A percentile compares a stretch with the other conserved stretches of the same genome.
phyloP scores from a whole-genome alignment of 2,888 invertebrate species.

The Pandemis heparana region DNA sequence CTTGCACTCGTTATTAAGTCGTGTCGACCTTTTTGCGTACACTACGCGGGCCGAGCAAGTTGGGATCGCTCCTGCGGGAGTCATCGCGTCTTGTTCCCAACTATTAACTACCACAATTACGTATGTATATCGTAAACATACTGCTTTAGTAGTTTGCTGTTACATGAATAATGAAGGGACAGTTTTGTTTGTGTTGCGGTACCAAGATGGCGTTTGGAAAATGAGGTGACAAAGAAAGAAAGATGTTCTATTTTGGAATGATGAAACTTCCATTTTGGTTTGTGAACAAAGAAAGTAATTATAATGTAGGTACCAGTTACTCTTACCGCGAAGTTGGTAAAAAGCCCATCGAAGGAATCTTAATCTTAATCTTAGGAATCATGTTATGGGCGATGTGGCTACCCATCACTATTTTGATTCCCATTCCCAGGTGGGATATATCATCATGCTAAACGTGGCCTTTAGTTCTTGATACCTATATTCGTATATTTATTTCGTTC shows the following conservation, averaged over 20 bases:
- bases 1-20: not conserved
- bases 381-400: too few species aligned
- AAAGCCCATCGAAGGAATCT: too few species aligned
- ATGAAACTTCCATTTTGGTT: too few species aligned
- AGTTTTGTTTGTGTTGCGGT: not conserved
- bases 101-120: constrained; percentile 54
- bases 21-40: constrained; percentile 10
- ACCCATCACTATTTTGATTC: too few species aligned
- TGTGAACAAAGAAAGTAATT: too few species aligned
- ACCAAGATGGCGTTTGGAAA: not conserved
- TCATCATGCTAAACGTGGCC: too few species aligned
- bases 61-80: constrained; percentile 35
- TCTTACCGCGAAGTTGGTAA: too few species aligned
- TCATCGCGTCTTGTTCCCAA: constrained; percentile 47
- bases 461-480: too few species aligned
- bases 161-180: constrained; percentile 24
- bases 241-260: not conserved
- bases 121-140: constrained; percentile 49
- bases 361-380: too few species aligned
- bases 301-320: too few species aligned
- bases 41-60: constrained; percentile 15
- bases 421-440: too few species aligned
- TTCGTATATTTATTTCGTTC: too few species aligned
- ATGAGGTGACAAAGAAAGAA: not conserved
- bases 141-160: constrained; percentile 44